These are phyloP conservation scores for Emydocephalus ijimae DNA, from an alignment of 2,113 vertebrate species.

Conservation along the genomic window DNA sequence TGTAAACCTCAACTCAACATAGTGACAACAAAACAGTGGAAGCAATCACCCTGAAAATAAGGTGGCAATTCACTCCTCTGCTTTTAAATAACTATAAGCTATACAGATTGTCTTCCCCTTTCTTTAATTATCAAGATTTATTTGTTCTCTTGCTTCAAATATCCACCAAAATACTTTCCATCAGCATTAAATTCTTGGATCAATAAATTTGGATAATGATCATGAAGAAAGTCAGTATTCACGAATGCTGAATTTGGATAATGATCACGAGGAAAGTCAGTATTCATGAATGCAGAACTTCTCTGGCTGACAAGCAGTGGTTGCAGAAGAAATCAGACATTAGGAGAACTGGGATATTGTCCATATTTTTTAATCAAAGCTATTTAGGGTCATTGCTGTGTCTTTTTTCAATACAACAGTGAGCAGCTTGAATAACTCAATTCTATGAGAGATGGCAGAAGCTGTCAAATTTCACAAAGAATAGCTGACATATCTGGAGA, in stretches of 20 bases:
- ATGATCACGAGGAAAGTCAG: slow-evolving; percentile 41
- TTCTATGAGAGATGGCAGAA: neutral
- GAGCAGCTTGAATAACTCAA: neutral
- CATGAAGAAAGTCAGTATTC: slow-evolving; percentile 41
- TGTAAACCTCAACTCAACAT: slow-evolving; percentile 25
- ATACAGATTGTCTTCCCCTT: slow-evolving; percentile 44
- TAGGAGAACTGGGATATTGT: neutral
- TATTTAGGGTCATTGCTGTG: neutral
- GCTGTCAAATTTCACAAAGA: neutral
- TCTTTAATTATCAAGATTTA: slow-evolving; percentile 57
- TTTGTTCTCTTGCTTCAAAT: slow-evolving; percentile 49
- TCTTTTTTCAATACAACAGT: neutral
- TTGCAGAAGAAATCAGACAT: slow-evolving; percentile 43
- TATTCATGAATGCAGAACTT: slow-evolving; percentile 33
- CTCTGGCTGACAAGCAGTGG: slow-evolving; percentile 27
- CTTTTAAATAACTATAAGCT: slow-evolving; percentile 43
- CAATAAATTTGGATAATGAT: slow-evolving; percentile 54
- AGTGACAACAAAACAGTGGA: slow-evolving; percentile 23
- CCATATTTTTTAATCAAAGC: slow-evolving; percentile 39
- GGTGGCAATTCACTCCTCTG: slow-evolving; percentile 7
- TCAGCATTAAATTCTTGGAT: slow-evolving; percentile 50
- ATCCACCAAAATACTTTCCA: slow-evolving; percentile 46
- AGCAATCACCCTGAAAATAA: slow-evolving; percentile 39
- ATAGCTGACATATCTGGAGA: neutral
- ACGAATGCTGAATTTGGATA: slow-evolving; percentile 29